Conservation (phyloP, 2,113 vertebrate species). For the Psittacula cyanocephala region DNA sequence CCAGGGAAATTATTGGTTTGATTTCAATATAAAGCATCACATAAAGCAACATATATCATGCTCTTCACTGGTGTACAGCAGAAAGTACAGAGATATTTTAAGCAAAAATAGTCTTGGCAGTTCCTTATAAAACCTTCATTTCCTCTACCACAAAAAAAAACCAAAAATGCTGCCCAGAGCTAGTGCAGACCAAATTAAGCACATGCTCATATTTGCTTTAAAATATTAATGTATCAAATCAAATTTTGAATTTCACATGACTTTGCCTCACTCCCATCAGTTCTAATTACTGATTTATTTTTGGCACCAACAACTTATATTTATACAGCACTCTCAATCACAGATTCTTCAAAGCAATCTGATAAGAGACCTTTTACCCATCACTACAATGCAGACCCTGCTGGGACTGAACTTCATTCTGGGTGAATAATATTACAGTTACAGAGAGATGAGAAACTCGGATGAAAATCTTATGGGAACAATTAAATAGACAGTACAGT, state of each 20-base stretch:
- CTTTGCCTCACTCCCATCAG: constrained; percentile 4
- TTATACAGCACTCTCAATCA: neutral
- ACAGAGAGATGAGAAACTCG: neutral
- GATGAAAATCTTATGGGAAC: neutral
- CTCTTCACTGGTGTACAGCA: neutral
- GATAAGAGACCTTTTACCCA: neutral
- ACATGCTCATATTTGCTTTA: constrained; percentile 5
- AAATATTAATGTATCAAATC: constrained; percentile 52
- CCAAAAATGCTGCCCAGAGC: constrained; percentile 33
- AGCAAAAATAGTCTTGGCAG: neutral
- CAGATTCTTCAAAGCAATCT: constrained; percentile 21
- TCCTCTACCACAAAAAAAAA: neutral
- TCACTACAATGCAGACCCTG: accelerated
- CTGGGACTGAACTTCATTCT: neutral
- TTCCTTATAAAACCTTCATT: neutral
- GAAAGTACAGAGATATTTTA: neutral
- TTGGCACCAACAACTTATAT: constrained; percentile 1
- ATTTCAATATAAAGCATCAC: neutral
- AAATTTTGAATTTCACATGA: constrained; percentile 33
- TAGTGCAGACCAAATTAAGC: neutral
- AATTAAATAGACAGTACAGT: neutral
- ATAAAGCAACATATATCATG: neutral
- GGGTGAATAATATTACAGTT: neutral
- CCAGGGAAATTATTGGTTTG: neutral
- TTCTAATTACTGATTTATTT: constrained; percentile 49